A percentile compares a stretch with the other conserved stretches of the same genome.
Evolutionary conservation across 2,113 vertebrate genomes (phyloP).

Genomic region (Mastomys natalensis): DNA sequence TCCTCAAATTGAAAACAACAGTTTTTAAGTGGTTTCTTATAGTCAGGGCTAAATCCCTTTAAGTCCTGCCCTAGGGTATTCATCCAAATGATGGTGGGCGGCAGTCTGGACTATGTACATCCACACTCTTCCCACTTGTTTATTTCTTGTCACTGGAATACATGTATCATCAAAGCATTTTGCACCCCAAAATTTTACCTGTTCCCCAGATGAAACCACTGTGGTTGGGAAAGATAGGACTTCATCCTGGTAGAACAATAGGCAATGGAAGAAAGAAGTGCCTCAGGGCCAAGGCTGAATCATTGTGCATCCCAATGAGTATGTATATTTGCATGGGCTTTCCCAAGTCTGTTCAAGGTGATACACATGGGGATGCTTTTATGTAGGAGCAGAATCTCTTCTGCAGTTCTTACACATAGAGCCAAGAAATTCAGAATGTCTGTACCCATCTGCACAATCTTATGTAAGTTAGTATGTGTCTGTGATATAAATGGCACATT

Average conservation of each 20-base stretch:
- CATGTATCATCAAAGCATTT: not conserved
- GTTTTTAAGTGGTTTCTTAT: not conserved
- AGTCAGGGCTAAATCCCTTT: not conserved
- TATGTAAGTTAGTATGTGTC: slow-evolving; percentile 39
- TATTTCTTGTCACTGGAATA: slow-evolving; percentile 21
- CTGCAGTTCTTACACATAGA: not conserved
- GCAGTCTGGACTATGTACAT: not conserved
- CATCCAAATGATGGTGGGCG: not conserved
- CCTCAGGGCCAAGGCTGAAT: not conserved
- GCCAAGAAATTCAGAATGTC: slow-evolving; percentile 38
- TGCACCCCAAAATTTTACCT: not conserved
- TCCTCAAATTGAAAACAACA: slow-evolving; percentile 22
- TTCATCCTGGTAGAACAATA: slow-evolving; percentile 1
- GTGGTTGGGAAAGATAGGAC: not conserved
- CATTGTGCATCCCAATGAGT: not conserved
- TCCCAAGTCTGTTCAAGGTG: not conserved
- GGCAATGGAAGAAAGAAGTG: not conserved
- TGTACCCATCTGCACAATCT: slow-evolving; percentile 33
- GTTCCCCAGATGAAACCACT: not conserved
- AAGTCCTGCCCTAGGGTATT: not conserved
- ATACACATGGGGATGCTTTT: not conserved
- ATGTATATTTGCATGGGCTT: not conserved
- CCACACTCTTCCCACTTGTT: not conserved
- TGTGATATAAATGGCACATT: slow-evolving; percentile 49
- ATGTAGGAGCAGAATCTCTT: slow-evolving; percentile 37